Percentiles rank a stretch among this genome's conserved stretches.
Conservation (phyloP, 2,888 invertebrate genomes). For the Chaetogeoica ovagalla region DNA sequence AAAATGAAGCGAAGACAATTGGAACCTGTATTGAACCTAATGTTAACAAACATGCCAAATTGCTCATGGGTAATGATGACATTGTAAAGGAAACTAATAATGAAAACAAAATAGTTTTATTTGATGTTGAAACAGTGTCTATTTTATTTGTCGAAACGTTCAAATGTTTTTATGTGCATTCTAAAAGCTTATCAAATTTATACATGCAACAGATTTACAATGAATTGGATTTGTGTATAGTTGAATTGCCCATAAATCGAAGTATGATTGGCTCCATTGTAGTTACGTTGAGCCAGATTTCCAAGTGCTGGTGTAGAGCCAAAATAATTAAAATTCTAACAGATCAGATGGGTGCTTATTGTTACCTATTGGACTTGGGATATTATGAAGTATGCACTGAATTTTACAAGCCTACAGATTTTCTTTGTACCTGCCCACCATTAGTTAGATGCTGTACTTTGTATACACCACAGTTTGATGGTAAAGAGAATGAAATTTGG, state of each 20-base stretch:
- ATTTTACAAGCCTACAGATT: conserved; percentile 44
- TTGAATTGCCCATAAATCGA: conserved; percentile 1
- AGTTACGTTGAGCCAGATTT: not conserved
- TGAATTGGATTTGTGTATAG: conserved; percentile 21
- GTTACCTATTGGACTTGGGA: conserved; percentile 38
- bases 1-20: not conserved
- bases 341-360: not conserved
- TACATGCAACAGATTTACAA: not conserved
- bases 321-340: conserved; percentile 4
- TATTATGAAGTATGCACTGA: conserved; percentile 5
- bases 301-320: conserved; percentile 40
- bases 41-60: too few species aligned
- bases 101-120: conserved; percentile 10
- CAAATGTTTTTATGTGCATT: conserved; percentile 15
- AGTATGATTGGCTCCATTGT: conserved; percentile 5
- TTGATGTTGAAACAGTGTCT: conserved; percentile 22
- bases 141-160: not conserved
- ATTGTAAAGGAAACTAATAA: not conserved
- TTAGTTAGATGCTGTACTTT: conserved; percentile 36
- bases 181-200: conserved; percentile 9
- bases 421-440: conserved; percentile 10
- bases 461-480: not conserved
- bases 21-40: not conserved
- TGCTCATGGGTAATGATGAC: not conserved
- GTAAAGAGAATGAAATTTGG: conserved; percentile 45